Base-by-base conservation (phyloP, 2,888 invertebrate species). In the Tanypteryx hageni region DNA sequence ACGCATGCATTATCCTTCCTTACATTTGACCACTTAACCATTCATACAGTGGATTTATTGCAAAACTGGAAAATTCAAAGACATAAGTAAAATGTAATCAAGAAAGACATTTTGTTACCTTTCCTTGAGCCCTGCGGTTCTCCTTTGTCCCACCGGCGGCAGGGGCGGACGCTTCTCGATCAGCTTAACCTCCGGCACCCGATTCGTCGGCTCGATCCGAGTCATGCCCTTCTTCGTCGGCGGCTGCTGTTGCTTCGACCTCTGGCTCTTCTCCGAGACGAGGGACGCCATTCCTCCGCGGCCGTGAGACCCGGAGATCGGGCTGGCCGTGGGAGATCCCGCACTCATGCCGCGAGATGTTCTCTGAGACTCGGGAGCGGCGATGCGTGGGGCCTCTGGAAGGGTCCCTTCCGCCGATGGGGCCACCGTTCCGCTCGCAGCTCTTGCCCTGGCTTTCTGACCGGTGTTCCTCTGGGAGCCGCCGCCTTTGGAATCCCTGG, bases 131-230 rank as follows among this genome's bases (percentile, higher is more conserved):
- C 86, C 61, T 61, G 27, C 27, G 18, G 61, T 27, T 61, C 59
- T 86, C 18, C 86, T 86, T 31, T 86, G 86, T 27, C 86, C 86
- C 14, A 27, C 64, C 9, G 86, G 86, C 3, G 86, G 86, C 13
- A 86, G 86, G 61, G 86, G 86, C 14, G 86, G 86, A 31, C 86
- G 86, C 86, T 86, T 86, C 61, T 86, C 86, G 27, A 86, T 86
- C 16, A 86, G 86, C 27, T 86, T 86, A 59, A 86, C 86, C 61
- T 86, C 86, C 5, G 86, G 59, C 18, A 86, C 86, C 61, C 86
- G 27, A 64, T 31, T 86, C 13, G 86, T 86, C 22, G 86, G 86
- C 61, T 86, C 86, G 1, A 86, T 61, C 13, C 86, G 58, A 9
- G 86, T 86, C 86, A 86, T 61, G 13, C 61, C 61, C 18, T 57